Conservation (phyloP, 2,888 invertebrate species). For the Palloptera scutellata region DNA sequence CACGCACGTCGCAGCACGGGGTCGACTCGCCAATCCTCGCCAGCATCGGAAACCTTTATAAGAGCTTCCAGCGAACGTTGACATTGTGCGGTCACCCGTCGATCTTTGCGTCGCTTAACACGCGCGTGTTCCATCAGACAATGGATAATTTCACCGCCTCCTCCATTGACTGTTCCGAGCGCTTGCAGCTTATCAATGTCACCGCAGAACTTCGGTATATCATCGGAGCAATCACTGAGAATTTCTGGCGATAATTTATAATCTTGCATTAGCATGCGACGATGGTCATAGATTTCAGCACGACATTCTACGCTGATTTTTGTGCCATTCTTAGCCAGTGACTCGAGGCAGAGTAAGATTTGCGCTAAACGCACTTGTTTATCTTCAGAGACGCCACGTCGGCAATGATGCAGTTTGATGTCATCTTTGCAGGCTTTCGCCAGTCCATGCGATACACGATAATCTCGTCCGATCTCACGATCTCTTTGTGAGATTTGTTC, state of each 20-base stretch:
- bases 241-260: constrained; percentile 93
- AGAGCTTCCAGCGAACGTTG: constrained; percentile 81
- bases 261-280: constrained; percentile 91
- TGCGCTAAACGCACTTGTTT: constrained; percentile 86
- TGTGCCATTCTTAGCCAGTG: constrained; percentile 74
- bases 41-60: constrained; percentile 89
- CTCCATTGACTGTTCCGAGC: constrained; percentile 43
- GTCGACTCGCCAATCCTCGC: constrained; percentile 95
- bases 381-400: constrained; percentile 81
- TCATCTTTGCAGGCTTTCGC: constrained; percentile 90
- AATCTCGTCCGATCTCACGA: constrained; percentile 88
- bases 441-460: constrained; percentile 86
- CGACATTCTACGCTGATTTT: constrained; percentile 82
- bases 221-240: constrained; percentile 83
- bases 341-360: constrained; percentile 92
- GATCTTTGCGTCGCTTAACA: constrained; percentile 68
- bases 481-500: constrained; percentile 86
- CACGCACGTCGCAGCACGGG: constrained; percentile 88
- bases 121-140: constrained; percentile 92
- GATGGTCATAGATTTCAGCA: constrained; percentile 88
- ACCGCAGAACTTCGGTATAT: constrained; percentile 80
- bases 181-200: constrained; percentile 68
- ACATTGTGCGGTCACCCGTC: constrained; percentile 75
- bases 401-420: constrained; percentile 85
- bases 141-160: constrained; percentile 79